Evolutionary conservation across 2,113 vertebrate species (phyloP), one percentile per base, ranked within the genome.

Genomic region (Electrona antarctica): DNA sequence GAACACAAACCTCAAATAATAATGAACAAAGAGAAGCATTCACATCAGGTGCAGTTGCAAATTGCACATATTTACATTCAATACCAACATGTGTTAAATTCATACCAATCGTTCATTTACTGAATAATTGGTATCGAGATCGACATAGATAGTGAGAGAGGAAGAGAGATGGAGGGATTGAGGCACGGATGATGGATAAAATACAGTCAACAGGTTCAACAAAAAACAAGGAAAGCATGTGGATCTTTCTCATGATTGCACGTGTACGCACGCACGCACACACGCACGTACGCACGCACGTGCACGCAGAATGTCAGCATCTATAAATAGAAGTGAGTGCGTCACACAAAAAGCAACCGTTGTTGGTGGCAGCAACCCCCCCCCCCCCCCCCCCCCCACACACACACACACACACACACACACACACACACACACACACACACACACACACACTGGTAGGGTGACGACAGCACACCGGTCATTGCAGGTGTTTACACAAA

Each of bases 311-410:
- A 48, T 8, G 45, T 76, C 50, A 50, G 41, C 7, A 15, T 46
- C 55, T 60, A 28, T 62, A 41, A 69, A 58, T 57, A 69, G 58
- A 67, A 41, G 21, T 11, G 48, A 45, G 47, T 61, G 60, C 29
- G 29, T 82, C 60, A 66, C 64, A 67, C 49, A 60, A 75, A 60
- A 75, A 15, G 33, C n/a, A 65, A 3, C 14, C 41, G 15, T 54
- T 33, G 58, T 21, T 56, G 60, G 60, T 67, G 58, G 48, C 73
- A 67, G 61, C 46, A 58, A 61, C 33, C 21, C 21, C n/a, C n/a
- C n/a, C n/a, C n/a, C n/a, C 2, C 2, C 6, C 2, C 2, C 8
- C 50, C 8, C 50, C 12, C 2, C 2, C 50, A 51, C 50, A 51
- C 50, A 51, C 6, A 6, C 50, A 6, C 50, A 6, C 50, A 51